Conservation (phyloP, 2,888 invertebrate genomes). For the Agrotis clavis region DNA sequence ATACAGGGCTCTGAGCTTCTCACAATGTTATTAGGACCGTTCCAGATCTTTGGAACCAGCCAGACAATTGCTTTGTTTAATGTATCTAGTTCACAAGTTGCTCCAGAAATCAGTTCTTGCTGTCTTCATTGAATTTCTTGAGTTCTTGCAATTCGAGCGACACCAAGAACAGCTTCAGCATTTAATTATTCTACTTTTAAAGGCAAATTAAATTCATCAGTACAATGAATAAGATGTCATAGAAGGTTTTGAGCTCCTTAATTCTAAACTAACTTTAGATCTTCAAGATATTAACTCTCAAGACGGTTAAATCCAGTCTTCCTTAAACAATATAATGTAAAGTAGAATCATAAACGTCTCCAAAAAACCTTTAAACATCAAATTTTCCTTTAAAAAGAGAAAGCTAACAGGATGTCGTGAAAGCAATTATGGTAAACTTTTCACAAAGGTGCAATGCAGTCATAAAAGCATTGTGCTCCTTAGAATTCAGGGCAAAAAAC, state of each 20-base stretch:
- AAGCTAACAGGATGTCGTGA: constrained; percentile 66
- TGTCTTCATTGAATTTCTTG: not conserved
- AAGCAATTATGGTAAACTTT: constrained; percentile 70
- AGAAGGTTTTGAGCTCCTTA: constrained; percentile 26
- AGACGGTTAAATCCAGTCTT: constrained; percentile 20
- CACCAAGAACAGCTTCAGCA: constrained; percentile 9
- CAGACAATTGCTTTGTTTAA: not conserved
- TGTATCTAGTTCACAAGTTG: not conserved
- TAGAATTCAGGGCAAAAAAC: constrained; percentile 65
- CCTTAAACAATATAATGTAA: constrained; percentile 47
- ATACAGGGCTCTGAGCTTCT: not conserved
- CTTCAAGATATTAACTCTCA: constrained; percentile 20
- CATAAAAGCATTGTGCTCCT: constrained; percentile 69
- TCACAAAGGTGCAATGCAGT: constrained; percentile 69
- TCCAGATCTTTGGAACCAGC: not conserved
- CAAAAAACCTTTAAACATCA: constrained; percentile 52
- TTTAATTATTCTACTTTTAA: constrained; percentile 4
- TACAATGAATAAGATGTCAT: constrained; percentile 21
- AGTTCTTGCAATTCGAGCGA: not conserved
- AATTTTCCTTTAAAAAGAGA: constrained; percentile 52
- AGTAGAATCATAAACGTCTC: constrained; percentile 41
- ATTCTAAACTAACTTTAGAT: constrained; percentile 14
- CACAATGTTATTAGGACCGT: constrained; percentile 6
- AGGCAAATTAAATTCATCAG: constrained; percentile 18
- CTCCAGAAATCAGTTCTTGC: not conserved